A percentile compares a stretch with the other conserved stretches of the same genome.
Evolutionary conservation across 2,797 vertebrate genomes (phyloP).

Genomic region (Picus viridis): DNA sequence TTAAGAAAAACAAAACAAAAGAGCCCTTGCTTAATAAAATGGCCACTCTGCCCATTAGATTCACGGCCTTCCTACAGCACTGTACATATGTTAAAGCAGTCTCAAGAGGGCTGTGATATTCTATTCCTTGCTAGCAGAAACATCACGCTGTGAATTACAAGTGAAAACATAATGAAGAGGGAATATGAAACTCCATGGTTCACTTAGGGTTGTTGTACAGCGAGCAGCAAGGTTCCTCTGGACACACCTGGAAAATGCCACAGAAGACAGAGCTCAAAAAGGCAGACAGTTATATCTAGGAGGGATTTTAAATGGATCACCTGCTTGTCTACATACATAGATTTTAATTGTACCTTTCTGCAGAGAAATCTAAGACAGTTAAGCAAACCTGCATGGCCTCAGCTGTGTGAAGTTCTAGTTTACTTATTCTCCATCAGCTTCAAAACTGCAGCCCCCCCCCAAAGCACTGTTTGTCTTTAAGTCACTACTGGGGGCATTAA

Average conservation of each 20-base stretch:
- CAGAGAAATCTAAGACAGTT: background rate
- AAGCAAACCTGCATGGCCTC: background rate
- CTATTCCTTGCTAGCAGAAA: background rate
- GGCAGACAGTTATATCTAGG: background rate
- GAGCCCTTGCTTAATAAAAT: no score
- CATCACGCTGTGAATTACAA: conserved; percentile 31
- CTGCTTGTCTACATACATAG: background rate
- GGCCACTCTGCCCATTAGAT: background rate
- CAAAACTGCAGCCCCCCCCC: background rate
- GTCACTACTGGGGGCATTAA: background rate
- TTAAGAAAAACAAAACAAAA: background rate
- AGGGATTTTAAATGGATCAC: background rate
- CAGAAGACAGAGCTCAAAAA: background rate
- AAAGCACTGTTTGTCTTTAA: background rate
- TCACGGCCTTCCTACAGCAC: background rate
- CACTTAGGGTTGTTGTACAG: background rate
- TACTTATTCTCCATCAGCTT: background rate
- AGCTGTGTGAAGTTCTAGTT: background rate
- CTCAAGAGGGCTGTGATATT: background rate
- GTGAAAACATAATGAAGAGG: conserved; percentile 55
- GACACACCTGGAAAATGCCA: background rate
- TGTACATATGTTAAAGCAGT: background rate
- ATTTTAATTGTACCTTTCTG: background rate
- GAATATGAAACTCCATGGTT: background rate
- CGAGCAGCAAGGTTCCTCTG: background rate